Percentiles rank a stretch among this genome's conserved stretches.
Evolutionary conservation across 2,888 invertebrate species (phyloP).

Genomic region (Furcula furcula): DNA sequence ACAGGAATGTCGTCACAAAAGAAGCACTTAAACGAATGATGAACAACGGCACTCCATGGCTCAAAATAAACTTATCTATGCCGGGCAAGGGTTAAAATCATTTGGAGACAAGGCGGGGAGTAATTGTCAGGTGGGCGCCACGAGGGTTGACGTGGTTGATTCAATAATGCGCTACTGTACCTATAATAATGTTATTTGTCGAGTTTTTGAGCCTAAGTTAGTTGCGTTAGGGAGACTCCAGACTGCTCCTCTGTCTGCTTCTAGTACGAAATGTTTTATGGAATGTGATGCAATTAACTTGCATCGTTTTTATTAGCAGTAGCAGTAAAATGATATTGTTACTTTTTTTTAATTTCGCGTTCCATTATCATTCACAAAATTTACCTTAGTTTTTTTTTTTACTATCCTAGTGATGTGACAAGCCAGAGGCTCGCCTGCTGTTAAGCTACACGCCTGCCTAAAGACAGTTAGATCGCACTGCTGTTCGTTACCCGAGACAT

Average conservation of each 20-base stretch:
- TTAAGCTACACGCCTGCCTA: too few relatives aligned
- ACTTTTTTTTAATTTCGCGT: too few relatives aligned
- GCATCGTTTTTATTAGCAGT: conserved; percentile 5
- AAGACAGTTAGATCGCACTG: too few relatives aligned
- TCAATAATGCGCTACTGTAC: conserved; percentile 69
- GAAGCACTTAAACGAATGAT: conserved; percentile 77
- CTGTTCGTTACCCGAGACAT: too few relatives aligned
- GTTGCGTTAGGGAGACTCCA: neutral
- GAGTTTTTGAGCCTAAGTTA: conserved; percentile 57
- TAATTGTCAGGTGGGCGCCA: conserved; percentile 68
- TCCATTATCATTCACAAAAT: too few relatives aligned
- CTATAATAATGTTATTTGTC: conserved; percentile 68
- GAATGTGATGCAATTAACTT: conserved; percentile 19
- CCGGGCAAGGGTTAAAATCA: conserved; percentile 78
- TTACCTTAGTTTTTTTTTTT: too few relatives aligned
- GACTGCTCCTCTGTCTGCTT: too few relatives aligned
- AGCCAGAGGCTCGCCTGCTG: too few relatives aligned
- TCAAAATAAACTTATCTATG: conserved; percentile 80
- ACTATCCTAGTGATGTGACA: too few relatives aligned
- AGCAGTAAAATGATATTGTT: too few relatives aligned
- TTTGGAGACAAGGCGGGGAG: conserved; percentile 58
- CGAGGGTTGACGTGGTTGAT: conserved; percentile 62
- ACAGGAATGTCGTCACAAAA: conserved; percentile 77
- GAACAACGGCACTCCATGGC: conserved; percentile 67
- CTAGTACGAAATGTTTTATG: neutral